phyloP scores from a whole-genome alignment of 2,113 vertebrate species.

The Lamprotornis superbus region DNA sequence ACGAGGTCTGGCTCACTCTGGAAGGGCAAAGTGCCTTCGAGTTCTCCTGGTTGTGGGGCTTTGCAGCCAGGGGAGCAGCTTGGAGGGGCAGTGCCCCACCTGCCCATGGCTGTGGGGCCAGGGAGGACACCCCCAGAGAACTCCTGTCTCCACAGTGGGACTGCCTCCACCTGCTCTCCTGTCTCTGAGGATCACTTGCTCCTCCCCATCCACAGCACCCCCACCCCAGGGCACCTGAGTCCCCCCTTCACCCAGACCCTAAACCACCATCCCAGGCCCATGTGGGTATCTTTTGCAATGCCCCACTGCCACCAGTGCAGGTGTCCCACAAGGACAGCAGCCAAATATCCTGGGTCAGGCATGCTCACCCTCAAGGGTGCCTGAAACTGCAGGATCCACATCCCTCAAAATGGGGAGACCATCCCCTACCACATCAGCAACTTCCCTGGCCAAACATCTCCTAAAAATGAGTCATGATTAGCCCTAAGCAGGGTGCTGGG shows the following conservation, averaged over 20 bases:
- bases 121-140: background rate
- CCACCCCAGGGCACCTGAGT: too few species aligned
- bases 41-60: background rate
- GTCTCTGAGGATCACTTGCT: fast-evolving
- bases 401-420: background rate
- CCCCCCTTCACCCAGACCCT: background rate
- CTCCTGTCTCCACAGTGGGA: fast-evolving
- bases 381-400: fast-evolving
- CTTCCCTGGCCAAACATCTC: background rate
- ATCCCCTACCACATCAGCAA: background rate
- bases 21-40: background rate
- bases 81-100: background rate
- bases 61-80: background rate
- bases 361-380: background rate
- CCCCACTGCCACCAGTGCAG: background rate
- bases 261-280: background rate
- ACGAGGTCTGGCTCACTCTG: background rate
- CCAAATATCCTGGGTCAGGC: background rate
- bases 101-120: fast-evolving
- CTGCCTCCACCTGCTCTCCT: background rate
- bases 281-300: fast-evolving
- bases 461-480: background rate
- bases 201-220: fast-evolving
- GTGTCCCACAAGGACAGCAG: background rate
- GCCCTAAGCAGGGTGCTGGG: background rate